Evolutionary conservation across 2,888 invertebrate species (phyloP), one percentile per base, ranked within the genome.

Genomic region (Leptopilina drosophilae): DNA sequence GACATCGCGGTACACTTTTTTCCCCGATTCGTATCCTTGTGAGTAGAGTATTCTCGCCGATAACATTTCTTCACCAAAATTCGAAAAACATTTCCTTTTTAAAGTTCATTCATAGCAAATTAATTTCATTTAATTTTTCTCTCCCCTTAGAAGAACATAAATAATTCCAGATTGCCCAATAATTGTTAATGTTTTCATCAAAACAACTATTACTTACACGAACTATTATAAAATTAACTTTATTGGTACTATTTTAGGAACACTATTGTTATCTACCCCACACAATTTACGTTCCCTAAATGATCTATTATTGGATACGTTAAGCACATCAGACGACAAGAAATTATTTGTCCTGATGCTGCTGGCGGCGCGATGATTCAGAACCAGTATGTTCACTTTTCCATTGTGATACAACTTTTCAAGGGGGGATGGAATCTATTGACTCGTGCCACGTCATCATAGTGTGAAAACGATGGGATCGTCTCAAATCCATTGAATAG

Each of bases 401-500:
- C 53, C 53, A 33, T 33, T 33, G 73, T 26, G 33, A 73, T 33
- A 33, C 33, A 8, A 56, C 33, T 49, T 49, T 49, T 42, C 42
- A 11, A 3, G 12, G 33, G 73, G 73, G 33, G 56, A 5, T 14
- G 14, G 6, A 56, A 49, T 20, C 49, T 14, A 69, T 56, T 56
- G 56, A 56, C 56, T 73, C 73, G 33, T 73, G 73, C 73, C 73
- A 73, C 73, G 73, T 73, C 56, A 73, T n/a, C 73, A 12, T 49
- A 49, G 73, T 73, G 73, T 73, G 73, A 73, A 73, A 73, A 73
- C 56, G 53, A 73, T 56, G 26, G 33, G 53, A 56, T 33, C 14
- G 56, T 26, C 56, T 53, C 56, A 73, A 33, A 73, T 56, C 33
- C 33, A 56, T 73, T 56, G 33, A 56, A n/a, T 33, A 56, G 26